Conservation (phyloP, 2,797 vertebrate genomes). For the Dicrostonyx torquatus region DNA sequence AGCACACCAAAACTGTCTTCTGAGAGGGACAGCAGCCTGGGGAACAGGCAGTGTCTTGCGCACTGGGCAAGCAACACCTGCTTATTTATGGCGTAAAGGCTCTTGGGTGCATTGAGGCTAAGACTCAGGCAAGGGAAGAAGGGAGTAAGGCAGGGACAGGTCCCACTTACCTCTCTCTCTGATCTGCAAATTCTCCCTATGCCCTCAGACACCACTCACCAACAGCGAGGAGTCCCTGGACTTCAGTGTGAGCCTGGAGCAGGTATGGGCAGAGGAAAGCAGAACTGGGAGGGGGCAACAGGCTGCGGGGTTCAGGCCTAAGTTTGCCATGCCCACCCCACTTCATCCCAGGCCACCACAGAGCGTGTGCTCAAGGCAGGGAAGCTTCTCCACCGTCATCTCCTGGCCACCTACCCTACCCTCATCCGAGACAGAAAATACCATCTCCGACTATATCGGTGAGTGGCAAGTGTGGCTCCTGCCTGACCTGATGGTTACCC, state of each 20-base stretch:
- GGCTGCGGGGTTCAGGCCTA: neutral
- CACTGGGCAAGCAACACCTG: neutral
- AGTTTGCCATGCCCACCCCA: neutral
- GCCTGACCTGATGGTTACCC: neutral
- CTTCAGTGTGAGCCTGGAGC: slow-evolving; percentile 89
- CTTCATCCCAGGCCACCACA: slow-evolving; percentile 89
- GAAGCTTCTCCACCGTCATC: slow-evolving; percentile 88
- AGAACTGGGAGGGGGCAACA: neutral
- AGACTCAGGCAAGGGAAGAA: neutral
- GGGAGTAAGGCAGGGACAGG: too few relatives aligned
- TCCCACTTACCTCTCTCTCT: neutral
- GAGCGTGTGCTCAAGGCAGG: slow-evolving; percentile 93
- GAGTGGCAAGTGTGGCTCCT: slow-evolving; percentile 74
- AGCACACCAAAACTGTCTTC: neutral
- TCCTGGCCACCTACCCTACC: slow-evolving; percentile 87
- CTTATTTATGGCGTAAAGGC: neutral
- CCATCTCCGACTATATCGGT: slow-evolving; percentile 95
- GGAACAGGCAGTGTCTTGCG: rapidly evolving
- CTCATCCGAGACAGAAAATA: slow-evolving; percentile 95
- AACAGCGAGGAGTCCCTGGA: slow-evolving; percentile 86
- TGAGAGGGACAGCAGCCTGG: neutral
- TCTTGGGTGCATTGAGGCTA: neutral
- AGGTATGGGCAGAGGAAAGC: slow-evolving; percentile 84
- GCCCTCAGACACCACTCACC: slow-evolving; percentile 92
- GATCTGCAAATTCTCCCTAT: neutral